phyloP scores from a whole-genome alignment of 2,113 vertebrate genomes.

The Irena cyanogastra region DNA sequence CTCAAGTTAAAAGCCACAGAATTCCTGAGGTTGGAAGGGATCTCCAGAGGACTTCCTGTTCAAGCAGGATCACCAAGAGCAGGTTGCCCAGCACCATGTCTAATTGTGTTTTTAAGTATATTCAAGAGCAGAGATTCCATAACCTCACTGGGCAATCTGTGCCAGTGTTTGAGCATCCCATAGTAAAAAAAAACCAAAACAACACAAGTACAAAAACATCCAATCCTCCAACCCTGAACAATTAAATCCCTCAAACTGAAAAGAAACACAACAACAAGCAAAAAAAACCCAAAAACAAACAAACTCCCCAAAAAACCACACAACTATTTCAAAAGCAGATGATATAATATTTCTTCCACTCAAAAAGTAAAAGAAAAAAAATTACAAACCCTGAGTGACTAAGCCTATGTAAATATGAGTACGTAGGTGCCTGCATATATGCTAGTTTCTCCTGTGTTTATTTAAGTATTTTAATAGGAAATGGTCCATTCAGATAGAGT shows the following conservation, averaged over 20 bases:
- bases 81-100: not conserved
- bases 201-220: not conserved
- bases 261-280: too few relatives aligned
- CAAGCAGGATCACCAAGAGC: not conserved
- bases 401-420: not conserved
- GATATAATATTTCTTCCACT: not conserved
- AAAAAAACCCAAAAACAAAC: not conserved
- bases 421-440: not conserved
- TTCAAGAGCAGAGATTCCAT: not conserved
- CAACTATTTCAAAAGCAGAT: not conserved
- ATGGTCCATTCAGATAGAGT: not conserved
- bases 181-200: not conserved
- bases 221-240: not conserved
- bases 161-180: not conserved
- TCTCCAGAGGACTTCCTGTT: not conserved
- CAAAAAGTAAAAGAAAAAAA: not conserved
- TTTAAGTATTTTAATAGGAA: constrained; percentile 5
- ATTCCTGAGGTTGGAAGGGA: not conserved
- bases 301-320: not conserved
- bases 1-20: not conserved
- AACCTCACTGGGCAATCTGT: not conserved
- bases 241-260: not conserved
- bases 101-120: not conserved
- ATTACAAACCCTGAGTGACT: not conserved
- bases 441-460: not conserved